These are phyloP conservation scores for Notodonta ziczac DNA, from an alignment of 2,888 invertebrate genomes.

Conservation along the genomic window DNA sequence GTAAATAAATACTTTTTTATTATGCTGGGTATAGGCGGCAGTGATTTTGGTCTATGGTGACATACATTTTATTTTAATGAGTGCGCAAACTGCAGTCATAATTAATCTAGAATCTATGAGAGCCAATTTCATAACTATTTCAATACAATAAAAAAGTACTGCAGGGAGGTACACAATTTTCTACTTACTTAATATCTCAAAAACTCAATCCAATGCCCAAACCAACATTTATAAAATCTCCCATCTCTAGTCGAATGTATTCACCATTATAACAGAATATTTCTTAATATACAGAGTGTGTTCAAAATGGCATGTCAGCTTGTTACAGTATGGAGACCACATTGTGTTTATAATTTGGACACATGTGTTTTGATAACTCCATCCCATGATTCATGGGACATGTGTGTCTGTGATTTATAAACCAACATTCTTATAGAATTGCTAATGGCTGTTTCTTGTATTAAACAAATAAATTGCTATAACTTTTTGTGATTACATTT, in stretches of 20 bases:
- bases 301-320: conserved; percentile 34
- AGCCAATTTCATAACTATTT: too few species aligned
- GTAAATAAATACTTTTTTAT: too few species aligned
- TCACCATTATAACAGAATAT: not conserved
- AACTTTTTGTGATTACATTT: conserved; percentile 8
- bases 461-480: conserved; percentile 5
- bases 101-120: too few species aligned
- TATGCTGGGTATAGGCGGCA: too few species aligned
- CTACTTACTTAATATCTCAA: too few species aligned
- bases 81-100: too few species aligned
- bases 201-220: too few species aligned
- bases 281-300: conserved; percentile 11
- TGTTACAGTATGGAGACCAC: conserved; percentile 41
- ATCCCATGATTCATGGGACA: conserved; percentile 60
- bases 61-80: too few species aligned
- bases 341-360: conserved; percentile 56
- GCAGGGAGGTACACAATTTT: too few species aligned
- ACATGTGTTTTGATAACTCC: conserved; percentile 54
- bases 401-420: conserved; percentile 48
- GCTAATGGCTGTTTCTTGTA: not conserved
- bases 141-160: too few species aligned
- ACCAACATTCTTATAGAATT: conserved; percentile 3
- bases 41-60: too few species aligned
- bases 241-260: not conserved
- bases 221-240: not conserved